Base-by-base conservation (phyloP, 2,797 vertebrate genomes). In the Anisognathus igniventris region DNA sequence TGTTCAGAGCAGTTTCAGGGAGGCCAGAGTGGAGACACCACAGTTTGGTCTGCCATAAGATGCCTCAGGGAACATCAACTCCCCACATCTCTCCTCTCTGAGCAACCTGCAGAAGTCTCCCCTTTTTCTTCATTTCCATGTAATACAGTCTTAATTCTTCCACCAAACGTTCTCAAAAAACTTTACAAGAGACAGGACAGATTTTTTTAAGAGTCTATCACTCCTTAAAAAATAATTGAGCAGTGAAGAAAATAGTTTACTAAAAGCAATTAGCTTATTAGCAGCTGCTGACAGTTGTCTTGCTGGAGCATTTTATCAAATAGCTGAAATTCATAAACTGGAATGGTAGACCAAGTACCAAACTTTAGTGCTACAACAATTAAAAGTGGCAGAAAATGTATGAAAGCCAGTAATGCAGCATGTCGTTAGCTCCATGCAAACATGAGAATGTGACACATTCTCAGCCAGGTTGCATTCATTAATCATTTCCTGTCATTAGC, bases 401-500 rank as follows among this genome's bases (percentile, higher is more conserved):
- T 13, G 14, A 87, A 91, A 94, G 23, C 48, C 53, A 70, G 84
- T 76, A 86, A 72, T 2, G 22, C 39, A 77, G 45, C 50, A 18
- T 13, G 50, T n/a, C 87, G 74, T 56, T 35, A 47, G 45, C 78
- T 76, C 40, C n/a, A 45, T 11, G 7, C 58, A 84, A 84, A 48
- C 33, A 56, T 6, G 33, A 95, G 9, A 92, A 66, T 1, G 10
- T 86, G 75, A 80, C 86, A 77, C 89, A 35, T 39, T 75, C 65
- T 83, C 54, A 91, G 71, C 75, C 80, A 75, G 72, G 65, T 61
- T 20, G 31, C 65, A 78, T 68, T 77, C 68, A 20, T 88, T 85
- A 92, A 77, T 89, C 81, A 91, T 31, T 93, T 96, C 94, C 93
- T 95, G 81, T 87, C 77, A 84, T 93, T 93, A 94, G 28, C 2